Percentiles rank a stretch among this genome's conserved stretches.
Conservation (phyloP, 2,797 vertebrate species). For the Psittacula echo region DNA sequence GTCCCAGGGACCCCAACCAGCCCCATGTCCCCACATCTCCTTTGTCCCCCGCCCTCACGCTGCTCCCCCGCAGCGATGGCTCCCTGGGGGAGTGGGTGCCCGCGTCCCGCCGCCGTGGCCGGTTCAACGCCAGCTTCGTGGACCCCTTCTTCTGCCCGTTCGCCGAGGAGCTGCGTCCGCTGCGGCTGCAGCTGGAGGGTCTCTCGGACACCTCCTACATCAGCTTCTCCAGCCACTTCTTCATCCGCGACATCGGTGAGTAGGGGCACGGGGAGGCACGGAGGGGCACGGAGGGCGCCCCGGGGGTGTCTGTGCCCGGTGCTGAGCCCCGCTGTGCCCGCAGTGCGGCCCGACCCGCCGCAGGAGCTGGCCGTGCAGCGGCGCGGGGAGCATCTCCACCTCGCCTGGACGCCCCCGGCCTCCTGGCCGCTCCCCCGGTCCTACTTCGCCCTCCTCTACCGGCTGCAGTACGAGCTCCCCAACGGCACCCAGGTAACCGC, state of each 20-base stretch:
- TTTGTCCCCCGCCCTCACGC: neutral
- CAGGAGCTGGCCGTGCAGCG: neutral
- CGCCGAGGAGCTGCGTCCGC: neutral
- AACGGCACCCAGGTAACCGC: neutral
- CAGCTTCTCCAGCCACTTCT: neutral
- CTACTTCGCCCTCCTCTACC: conserved; percentile 1
- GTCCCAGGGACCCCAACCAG: rapidly evolving
- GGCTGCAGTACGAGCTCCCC: neutral
- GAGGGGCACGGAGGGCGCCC: no score
- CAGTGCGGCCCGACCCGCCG: neutral
- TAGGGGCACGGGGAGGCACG: rapidly evolving
- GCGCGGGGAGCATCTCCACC: neutral
- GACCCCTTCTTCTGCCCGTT: conserved; percentile 47
- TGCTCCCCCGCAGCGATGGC: neutral
- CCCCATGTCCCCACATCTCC: rapidly evolving
- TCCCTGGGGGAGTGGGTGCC: neutral
- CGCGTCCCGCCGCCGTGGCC: rapidly evolving
- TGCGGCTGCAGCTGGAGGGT: conserved; percentile 36
- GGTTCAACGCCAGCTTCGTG: neutral
- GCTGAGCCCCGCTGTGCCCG: neutral
- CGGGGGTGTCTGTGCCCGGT: rapidly evolving
- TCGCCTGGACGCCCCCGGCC: conserved; percentile 7
- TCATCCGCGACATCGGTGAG: conserved; percentile 1
- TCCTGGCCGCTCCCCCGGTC: conserved; percentile 26
- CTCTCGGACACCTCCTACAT: neutral